Percentiles rank a stretch among this genome's conserved stretches.
Conservation (phyloP, 2,888 invertebrate genomes). For the Zhuqinia jingwanae region DNA sequence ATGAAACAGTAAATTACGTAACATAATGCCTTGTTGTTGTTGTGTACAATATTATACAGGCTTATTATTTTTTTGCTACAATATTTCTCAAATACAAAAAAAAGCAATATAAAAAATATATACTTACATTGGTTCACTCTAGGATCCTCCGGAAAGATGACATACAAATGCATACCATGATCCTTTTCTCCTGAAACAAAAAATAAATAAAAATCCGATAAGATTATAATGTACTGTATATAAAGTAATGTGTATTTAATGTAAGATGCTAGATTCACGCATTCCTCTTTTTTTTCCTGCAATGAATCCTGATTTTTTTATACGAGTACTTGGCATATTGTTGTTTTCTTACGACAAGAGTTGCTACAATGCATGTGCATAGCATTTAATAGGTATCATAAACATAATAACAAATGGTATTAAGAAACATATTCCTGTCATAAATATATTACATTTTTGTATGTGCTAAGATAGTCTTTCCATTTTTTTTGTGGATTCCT, state of each 20-base stretch:
- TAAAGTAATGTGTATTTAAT: too few species aligned
- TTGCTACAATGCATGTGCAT: too few species aligned
- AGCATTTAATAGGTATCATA: too few species aligned
- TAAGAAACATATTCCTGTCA: too few species aligned
- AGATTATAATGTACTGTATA: neutral
- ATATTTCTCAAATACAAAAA: too few species aligned
- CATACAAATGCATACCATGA: neutral
- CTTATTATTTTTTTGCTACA: too few species aligned
- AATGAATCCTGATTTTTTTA: neutral
- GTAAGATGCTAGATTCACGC: neutral
- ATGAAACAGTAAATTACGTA: neutral
- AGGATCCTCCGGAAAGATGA: slow-evolving; percentile 16
- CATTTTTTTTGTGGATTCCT: too few species aligned
- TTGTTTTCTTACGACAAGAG: too few species aligned
- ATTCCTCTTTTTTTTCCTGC: neutral
- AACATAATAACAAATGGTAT: too few species aligned
- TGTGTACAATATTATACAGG: neutral
- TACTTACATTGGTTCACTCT: slow-evolving; percentile 21
- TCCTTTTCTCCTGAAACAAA: slow-evolving; percentile 47
- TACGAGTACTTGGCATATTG: too few species aligned
- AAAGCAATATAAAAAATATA: neutral
- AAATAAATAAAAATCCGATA: slow-evolving; percentile 31
- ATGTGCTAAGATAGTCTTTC: too few species aligned
- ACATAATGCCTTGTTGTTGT: neutral
- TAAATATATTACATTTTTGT: too few species aligned